Conservation (phyloP, 2,888 invertebrate species). For the Drosophila lutescens region DNA sequence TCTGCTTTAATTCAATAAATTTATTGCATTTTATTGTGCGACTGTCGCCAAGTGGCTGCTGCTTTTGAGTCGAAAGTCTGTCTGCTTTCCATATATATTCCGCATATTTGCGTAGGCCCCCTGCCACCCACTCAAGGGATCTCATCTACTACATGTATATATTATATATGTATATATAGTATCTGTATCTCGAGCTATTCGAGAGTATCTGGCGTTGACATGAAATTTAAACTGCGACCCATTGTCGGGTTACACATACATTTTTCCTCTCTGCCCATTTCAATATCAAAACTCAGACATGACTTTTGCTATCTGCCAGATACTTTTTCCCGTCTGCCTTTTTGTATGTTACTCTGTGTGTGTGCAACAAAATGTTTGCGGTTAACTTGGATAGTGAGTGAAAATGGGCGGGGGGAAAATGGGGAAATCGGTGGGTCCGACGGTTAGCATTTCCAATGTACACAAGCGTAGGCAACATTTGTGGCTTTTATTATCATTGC, state of each 20-base stretch:
- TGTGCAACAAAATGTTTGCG: conserved; percentile 43
- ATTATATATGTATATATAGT: conserved; percentile 7
- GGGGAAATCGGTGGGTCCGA: conserved; percentile 1
- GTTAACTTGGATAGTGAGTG: conserved; percentile 38
- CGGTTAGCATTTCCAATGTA: conserved; percentile 15
- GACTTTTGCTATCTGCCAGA: conserved; percentile 38
- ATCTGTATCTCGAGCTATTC: conserved; percentile 31
- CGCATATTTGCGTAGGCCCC: conserved; percentile 24
- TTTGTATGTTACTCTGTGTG: conserved; percentile 4
- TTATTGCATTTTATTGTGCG: conserved; percentile 64
- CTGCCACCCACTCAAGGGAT: conserved; percentile 29
- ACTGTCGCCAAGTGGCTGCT: conserved; percentile 57
- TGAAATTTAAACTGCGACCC: conserved; percentile 61
- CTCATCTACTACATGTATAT: conserved; percentile 12
- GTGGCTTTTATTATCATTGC: conserved; percentile 37
- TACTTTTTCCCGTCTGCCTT: conserved; percentile 12
- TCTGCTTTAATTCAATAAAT: conserved; percentile 73
- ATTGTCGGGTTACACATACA: conserved; percentile 44
- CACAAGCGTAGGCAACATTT: conserved; percentile 31
- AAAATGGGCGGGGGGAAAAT: not conserved
- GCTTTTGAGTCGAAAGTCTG: conserved; percentile 12
- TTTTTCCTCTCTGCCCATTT: conserved; percentile 24
- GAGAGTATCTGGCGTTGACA: conserved; percentile 56
- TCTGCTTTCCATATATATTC: conserved; percentile 7
- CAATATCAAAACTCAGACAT: conserved; percentile 52